Percentiles rank a stretch among this genome's conserved stretches.
These are phyloP conservation scores for Eunapius fragilis DNA, from an alignment of 37 sponge, comb jelly and placozoan species.

Conservation along the genomic window DNA sequence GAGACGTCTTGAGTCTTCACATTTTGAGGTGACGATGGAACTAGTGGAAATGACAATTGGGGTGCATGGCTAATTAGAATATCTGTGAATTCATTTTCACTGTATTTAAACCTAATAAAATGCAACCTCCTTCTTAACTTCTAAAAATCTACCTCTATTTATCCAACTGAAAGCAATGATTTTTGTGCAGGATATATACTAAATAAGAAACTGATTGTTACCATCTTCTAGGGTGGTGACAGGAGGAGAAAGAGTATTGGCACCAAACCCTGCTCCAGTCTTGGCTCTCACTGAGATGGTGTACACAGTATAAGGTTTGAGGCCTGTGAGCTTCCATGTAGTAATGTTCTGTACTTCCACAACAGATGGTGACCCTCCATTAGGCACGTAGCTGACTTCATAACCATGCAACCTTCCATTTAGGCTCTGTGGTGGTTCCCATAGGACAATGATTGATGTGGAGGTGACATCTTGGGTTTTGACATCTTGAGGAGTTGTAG, in stretches of 20 bases:
- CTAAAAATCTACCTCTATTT: too few relatives aligned
- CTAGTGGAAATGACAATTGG: too few relatives aligned
- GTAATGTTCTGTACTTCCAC: neutral
- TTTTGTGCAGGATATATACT: too few relatives aligned
- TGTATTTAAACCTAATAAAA: too few relatives aligned
- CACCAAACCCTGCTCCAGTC: neutral
- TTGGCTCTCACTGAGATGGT: neutral
- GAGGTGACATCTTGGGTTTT: neutral
- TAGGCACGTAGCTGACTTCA: neutral
- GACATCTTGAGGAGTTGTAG: neutral
- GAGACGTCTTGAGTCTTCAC: too few relatives aligned
- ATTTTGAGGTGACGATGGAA: too few relatives aligned
- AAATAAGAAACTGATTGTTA: too few relatives aligned
- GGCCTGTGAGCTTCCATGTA: neutral
- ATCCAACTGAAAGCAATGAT: too few relatives aligned
- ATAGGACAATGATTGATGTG: neutral
- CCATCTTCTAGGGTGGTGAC: too few relatives aligned
- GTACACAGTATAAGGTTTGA: neutral
- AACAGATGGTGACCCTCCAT: neutral
- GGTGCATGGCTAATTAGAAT: too few relatives aligned
- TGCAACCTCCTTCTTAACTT: too few relatives aligned
- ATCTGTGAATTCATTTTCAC: too few relatives aligned
- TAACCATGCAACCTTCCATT: neutral
- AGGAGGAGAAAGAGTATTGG: neutral
- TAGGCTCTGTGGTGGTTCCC: neutral